phyloP scores from a whole-genome alignment of 2,888 invertebrate species.

The Eledone cirrhosa region DNA sequence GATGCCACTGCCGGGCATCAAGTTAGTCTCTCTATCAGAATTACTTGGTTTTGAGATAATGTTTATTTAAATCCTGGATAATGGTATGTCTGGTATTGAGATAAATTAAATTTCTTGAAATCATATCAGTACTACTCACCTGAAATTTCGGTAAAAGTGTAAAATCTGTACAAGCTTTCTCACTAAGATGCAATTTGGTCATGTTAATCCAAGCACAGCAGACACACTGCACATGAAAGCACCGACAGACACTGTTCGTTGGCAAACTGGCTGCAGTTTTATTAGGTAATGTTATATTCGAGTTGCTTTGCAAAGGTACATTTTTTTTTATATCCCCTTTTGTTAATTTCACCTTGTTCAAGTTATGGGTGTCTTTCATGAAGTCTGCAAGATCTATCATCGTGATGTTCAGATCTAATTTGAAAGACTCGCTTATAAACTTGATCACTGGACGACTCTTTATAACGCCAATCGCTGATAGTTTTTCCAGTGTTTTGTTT shows the following conservation, averaged over 20 bases:
- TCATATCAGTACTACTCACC: slow-evolving; percentile 46
- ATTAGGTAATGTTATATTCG: background rate
- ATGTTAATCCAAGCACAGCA: slow-evolving; percentile 54
- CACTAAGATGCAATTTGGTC: slow-evolving; percentile 49
- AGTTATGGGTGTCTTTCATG: slow-evolving; percentile 56
- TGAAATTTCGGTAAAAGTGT: slow-evolving; percentile 57
- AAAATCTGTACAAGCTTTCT: slow-evolving; percentile 54
- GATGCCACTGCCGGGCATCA: too few relatives aligned
- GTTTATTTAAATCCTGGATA: too few relatives aligned
- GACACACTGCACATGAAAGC: slow-evolving; percentile 41
- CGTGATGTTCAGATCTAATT: slow-evolving; percentile 51
- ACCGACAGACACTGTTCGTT: slow-evolving; percentile 7
- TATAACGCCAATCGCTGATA: slow-evolving; percentile 51
- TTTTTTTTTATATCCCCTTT: slow-evolving; percentile 9
- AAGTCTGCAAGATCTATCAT: slow-evolving; percentile 55
- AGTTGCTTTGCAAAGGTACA: background rate
- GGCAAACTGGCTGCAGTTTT: background rate
- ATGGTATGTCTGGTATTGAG: too few relatives aligned
- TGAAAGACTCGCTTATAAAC: slow-evolving; percentile 44
- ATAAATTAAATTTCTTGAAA: too few relatives aligned
- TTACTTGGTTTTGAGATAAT: too few relatives aligned
- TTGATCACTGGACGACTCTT: slow-evolving; percentile 36
- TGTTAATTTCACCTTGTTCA: slow-evolving; percentile 40
- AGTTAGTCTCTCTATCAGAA: too few relatives aligned
- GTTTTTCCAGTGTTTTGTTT: slow-evolving; percentile 57